Evolutionary conservation across 2,113 vertebrate genomes (phyloP).

Genomic region (Aldabrachelys gigantea): DNA sequence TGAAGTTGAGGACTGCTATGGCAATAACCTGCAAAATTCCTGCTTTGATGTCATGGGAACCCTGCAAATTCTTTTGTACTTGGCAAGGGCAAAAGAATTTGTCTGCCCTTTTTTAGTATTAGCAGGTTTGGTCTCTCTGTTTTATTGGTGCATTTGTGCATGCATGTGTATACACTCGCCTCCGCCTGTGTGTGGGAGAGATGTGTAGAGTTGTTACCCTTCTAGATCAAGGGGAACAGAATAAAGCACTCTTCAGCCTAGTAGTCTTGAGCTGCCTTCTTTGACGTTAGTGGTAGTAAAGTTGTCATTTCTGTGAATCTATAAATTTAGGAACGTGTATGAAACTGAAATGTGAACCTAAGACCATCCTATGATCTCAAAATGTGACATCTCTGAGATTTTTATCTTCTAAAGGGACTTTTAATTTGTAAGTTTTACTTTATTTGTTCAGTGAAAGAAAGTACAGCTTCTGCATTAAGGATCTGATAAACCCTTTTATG

Average conservation of each 20-base stretch:
- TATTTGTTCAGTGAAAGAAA: rapidly evolving
- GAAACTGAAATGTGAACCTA: slow-evolving; percentile 28
- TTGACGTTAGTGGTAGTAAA: not conserved
- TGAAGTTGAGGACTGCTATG: not conserved
- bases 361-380: not conserved
- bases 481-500: not conserved
- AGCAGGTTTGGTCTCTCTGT: not conserved
- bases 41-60: not conserved
- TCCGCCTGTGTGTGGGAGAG: not conserved
- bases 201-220: not conserved
- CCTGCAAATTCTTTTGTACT: not conserved
- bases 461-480: not conserved
- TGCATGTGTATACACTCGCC: not conserved
- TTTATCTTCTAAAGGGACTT: slow-evolving; percentile 31
- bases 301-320: not conserved
- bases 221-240: not conserved
- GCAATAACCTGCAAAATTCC: not conserved
- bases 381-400: not conserved
- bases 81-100: not conserved
- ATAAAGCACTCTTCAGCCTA: not conserved
- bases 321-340: slow-evolving; percentile 2
- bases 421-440: not conserved
- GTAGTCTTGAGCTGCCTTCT: not conserved
- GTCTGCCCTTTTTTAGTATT: not conserved
- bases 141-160: not conserved